A percentile compares a stretch with the other conserved stretches of the same genome.
Conservation (phyloP, 2,113 vertebrate species). For the Miniopterus natalensis region DNA sequence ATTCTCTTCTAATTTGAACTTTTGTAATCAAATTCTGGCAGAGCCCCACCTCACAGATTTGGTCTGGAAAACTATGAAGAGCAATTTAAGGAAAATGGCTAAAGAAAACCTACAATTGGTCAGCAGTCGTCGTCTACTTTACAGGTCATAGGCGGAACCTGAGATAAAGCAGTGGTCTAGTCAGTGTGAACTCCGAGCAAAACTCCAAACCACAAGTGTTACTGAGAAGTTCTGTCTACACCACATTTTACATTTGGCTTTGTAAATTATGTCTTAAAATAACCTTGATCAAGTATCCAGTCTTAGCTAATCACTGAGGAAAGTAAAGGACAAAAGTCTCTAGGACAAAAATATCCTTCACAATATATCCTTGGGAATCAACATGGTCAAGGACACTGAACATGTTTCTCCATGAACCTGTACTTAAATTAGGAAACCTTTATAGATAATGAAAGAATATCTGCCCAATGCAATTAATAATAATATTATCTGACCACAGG, state of each 20-base stretch:
- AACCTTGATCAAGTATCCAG: neutral
- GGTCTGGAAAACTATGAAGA: constrained; percentile 33
- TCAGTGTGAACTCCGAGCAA: neutral
- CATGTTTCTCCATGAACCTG: neutral
- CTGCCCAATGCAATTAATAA: neutral
- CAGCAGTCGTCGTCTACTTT: neutral
- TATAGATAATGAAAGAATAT: neutral
- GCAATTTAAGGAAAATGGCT: neutral
- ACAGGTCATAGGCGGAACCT: neutral
- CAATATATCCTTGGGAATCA: neutral
- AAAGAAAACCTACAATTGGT: neutral
- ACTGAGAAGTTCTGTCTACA: neutral
- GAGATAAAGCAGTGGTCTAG: neutral
- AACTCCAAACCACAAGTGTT: neutral
- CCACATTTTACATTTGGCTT: neutral
- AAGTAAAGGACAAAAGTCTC: neutral
- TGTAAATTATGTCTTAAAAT: constrained; percentile 21
- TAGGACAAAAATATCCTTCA: neutral
- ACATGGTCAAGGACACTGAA: neutral
- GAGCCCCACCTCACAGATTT: neutral
- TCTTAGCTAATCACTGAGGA: neutral
- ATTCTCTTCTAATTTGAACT: neutral
- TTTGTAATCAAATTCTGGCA: neutral
- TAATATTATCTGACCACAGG: neutral
- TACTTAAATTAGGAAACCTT: neutral